Evolutionary conservation across 2,113 vertebrate species (phyloP).

Genomic region (Sander vitreus): DNA sequence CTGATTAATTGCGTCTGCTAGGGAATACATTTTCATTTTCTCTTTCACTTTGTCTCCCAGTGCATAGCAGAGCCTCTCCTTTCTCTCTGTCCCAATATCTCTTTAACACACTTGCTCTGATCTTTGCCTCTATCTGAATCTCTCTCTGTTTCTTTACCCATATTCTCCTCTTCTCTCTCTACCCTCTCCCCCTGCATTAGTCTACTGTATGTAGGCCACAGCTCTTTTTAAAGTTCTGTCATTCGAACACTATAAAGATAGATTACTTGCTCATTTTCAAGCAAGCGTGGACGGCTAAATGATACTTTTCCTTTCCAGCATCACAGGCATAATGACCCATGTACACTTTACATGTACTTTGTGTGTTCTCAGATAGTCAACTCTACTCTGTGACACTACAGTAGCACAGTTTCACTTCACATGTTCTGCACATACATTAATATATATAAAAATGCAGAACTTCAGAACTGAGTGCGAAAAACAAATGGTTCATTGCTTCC

Average conservation of each 20-base stretch:
- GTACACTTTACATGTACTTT: conserved; percentile 18
- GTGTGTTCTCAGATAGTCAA: conserved; percentile 22
- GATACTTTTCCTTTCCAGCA: conserved; percentile 23
- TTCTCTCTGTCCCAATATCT: conserved; percentile 44
- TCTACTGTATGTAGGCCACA: conserved; percentile 69
- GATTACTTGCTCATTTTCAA: conserved; percentile 49
- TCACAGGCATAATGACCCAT: conserved; percentile 31
- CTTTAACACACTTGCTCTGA: conserved; percentile 60
- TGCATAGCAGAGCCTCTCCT: conserved; percentile 39
- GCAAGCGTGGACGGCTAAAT: conserved; percentile 21
- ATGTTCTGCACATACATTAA: not conserved
- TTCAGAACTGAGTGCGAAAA: not conserved
- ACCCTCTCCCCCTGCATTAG: conserved; percentile 56
- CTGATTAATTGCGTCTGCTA: conserved; percentile 75
- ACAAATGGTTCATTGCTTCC: conserved; percentile 7
- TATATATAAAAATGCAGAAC: conserved; percentile 21
- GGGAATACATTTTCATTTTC: conserved; percentile 78
- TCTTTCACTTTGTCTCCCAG: conserved; percentile 59
- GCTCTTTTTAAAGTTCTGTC: conserved; percentile 71
- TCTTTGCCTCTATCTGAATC: conserved; percentile 41
- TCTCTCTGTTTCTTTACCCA: conserved; percentile 47
- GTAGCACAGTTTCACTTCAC: conserved; percentile 4
- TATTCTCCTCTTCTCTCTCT: conserved; percentile 44
- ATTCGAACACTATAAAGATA: conserved; percentile 62
- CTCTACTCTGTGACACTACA: not conserved